Evolutionary conservation across 92 coral and sea anemone species (phyloP).

Genomic region (Zoanthus sansibaricus): DNA sequence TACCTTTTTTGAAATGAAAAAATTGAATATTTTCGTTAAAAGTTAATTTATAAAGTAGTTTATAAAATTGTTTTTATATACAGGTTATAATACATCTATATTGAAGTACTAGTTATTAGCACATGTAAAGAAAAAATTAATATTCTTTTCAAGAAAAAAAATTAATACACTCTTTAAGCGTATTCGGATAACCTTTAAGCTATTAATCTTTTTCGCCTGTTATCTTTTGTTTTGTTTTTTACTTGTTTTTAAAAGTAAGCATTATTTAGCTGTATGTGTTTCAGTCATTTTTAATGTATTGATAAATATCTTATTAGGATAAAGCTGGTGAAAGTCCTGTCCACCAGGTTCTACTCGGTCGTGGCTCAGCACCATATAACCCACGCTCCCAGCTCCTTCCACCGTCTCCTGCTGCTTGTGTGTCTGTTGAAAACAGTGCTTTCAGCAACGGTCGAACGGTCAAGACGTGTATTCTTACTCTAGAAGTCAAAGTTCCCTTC

Average conservation of each 20-base stretch:
- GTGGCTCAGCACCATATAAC: conserved; percentile 91
- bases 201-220: too few relatives aligned
- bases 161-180: too few relatives aligned
- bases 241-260: neutral
- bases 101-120: too few relatives aligned
- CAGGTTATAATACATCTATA: too few relatives aligned
- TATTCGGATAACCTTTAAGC: too few relatives aligned
- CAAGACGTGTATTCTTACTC: conserved; percentile 86
- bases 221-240: too few relatives aligned
- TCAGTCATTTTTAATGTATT: neutral
- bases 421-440: conserved; percentile 82
- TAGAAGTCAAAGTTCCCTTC: conserved; percentile 92
- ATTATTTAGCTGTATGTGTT: neutral
- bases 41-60: too few relatives aligned
- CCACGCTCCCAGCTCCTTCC: conserved; percentile 94
- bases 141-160: too few relatives aligned
- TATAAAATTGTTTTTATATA: too few relatives aligned
- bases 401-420: conserved; percentile 79
- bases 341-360: conserved; percentile 85
- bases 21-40: too few relatives aligned
- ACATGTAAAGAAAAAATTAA: too few relatives aligned
- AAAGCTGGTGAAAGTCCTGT: conserved; percentile 72
- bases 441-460: conserved; percentile 77
- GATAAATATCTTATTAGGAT: conserved; percentile 60
- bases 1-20: too few relatives aligned